phyloP scores from a whole-genome alignment of 2,888 invertebrate species.

The Sylvicola fuscatus region DNA sequence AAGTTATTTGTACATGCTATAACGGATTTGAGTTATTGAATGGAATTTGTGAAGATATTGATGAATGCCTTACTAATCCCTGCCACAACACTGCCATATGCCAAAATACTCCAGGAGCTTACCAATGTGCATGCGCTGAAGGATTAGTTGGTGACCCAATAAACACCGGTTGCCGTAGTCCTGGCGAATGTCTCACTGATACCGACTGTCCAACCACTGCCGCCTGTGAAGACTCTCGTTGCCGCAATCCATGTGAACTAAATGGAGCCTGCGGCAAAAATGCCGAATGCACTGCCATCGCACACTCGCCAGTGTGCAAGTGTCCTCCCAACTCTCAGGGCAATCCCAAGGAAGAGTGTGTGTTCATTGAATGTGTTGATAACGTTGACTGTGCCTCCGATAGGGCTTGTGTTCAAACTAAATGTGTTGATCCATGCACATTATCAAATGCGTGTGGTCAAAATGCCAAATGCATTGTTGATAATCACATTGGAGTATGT shows the following conservation, averaged over 20 bases:
- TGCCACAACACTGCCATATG: slow-evolving; percentile 64
- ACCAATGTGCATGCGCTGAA: slow-evolving; percentile 52
- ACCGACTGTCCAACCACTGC: slow-evolving; percentile 60
- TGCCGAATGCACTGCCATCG: slow-evolving; percentile 48
- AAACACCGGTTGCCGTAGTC: slow-evolving; percentile 52
- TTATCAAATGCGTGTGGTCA: slow-evolving; percentile 65
- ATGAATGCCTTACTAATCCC: slow-evolving; percentile 59
- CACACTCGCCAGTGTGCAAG: slow-evolving; percentile 50
- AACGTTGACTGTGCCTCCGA: slow-evolving; percentile 51
- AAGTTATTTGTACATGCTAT: slow-evolving; percentile 50
- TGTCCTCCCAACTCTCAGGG: slow-evolving; percentile 58
- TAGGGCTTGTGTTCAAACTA: slow-evolving; percentile 56
- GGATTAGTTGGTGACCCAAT: slow-evolving; percentile 61
- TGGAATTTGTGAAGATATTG: slow-evolving; percentile 53
- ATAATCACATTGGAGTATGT: slow-evolving; percentile 64
- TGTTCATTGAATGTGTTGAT: slow-evolving; percentile 53
- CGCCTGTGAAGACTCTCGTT: slow-evolving; percentile 51
- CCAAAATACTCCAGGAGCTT: slow-evolving; percentile 58
- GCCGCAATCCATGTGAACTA: slow-evolving; percentile 55
- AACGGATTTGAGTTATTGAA: slow-evolving; percentile 46
- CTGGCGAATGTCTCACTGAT: slow-evolving; percentile 64
- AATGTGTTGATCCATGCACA: slow-evolving; percentile 64
- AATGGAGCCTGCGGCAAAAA: slow-evolving; percentile 47
- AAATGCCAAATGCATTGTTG: slow-evolving; percentile 52
- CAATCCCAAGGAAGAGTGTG: slow-evolving; percentile 51